Evolutionary conservation across 2,113 vertebrate genomes (phyloP).

Genomic region (Spea bombifrons): DNA sequence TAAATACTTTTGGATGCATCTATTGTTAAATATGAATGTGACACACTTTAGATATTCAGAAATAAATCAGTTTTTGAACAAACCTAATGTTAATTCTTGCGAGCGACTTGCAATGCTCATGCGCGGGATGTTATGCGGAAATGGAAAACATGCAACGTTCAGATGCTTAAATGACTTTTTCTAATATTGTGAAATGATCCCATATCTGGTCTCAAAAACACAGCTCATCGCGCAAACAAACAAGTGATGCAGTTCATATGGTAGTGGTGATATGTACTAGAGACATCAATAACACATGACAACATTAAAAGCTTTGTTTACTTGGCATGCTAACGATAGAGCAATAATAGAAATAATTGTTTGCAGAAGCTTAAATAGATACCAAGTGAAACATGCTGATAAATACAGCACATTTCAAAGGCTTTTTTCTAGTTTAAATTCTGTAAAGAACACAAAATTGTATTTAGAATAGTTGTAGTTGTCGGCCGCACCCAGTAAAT

Average conservation of each 20-base stretch:
- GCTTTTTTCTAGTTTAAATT: not conserved
- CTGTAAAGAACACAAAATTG: not conserved
- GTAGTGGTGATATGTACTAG: not conserved
- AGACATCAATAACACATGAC: slow-evolving; percentile 25
- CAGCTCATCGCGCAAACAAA: slow-evolving; percentile 24
- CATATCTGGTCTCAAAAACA: slow-evolving; percentile 1
- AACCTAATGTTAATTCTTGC: too few species aligned
- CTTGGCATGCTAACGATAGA: slow-evolving; percentile 20
- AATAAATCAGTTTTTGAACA: too few species aligned
- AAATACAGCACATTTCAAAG: not conserved
- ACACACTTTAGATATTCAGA: too few species aligned
- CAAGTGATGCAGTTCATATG: slow-evolving; percentile 5
- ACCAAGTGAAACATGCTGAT: slow-evolving; percentile 11
- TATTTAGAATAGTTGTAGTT: too few species aligned
- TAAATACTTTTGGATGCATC: too few species aligned
- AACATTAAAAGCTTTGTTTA: slow-evolving; percentile 23
- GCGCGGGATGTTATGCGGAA: not conserved
- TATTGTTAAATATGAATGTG: too few species aligned
- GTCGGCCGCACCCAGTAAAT: too few species aligned
- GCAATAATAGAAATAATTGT: slow-evolving; percentile 10
- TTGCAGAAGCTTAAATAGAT: slow-evolving; percentile 23
- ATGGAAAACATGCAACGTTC: not conserved
- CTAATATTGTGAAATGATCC: slow-evolving; percentile 27
- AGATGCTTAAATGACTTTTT: slow-evolving; percentile 16
- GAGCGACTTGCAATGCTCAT: not conserved